Evolutionary conservation across 2,888 invertebrate species (phyloP), one percentile per base, ranked within the genome.

Genomic region (Aelia acuminata): DNA sequence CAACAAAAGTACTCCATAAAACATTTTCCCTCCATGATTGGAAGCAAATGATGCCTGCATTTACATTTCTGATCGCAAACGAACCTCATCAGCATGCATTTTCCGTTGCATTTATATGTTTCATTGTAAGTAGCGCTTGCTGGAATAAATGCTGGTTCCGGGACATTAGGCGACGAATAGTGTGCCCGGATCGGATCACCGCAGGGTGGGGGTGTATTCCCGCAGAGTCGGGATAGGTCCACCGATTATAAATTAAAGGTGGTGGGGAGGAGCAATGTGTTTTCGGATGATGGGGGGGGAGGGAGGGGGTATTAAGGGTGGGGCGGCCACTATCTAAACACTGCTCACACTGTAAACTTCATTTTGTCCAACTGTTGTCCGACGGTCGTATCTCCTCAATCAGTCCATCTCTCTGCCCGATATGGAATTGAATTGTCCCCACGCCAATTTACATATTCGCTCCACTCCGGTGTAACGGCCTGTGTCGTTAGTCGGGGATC

Each of bases 321-420:
- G 80, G 3, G 3, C 80, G 1, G 1, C 80, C 80, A 43, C 80
- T 80, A 80, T 80, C 80, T 80, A 80, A 80, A 80, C 80, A 80
- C 80, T 80, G 80, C 22, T 80, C 80, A 80, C 80, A 43, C n/a
- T 80, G 80, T 80, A 80, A 80, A 80, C 80, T 43, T 80, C 39
- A 80, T 80, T 80, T 80, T 80, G 80, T 80, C 80, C 80, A 80
- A 80, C 80, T 80, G 80, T 80, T 80, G 80, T 80, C 80, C 80
- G 43, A 43, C 43, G 39, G 22, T 43, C n/a, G 39, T 80, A 80
- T 80, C 80, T 10, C 80, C 80, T 80, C 80, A 80, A 80, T 80
- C 80, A 80, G 80, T 80, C 80, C 80, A 80, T 80, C 39, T 22
- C 80, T 43, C 39, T 43, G 39, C 80, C 43, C 80, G 43, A 43